These are phyloP conservation scores for Trichoplusia ni DNA, from an alignment of 1,140 invertebrate species.

Conservation along the genomic window DNA sequence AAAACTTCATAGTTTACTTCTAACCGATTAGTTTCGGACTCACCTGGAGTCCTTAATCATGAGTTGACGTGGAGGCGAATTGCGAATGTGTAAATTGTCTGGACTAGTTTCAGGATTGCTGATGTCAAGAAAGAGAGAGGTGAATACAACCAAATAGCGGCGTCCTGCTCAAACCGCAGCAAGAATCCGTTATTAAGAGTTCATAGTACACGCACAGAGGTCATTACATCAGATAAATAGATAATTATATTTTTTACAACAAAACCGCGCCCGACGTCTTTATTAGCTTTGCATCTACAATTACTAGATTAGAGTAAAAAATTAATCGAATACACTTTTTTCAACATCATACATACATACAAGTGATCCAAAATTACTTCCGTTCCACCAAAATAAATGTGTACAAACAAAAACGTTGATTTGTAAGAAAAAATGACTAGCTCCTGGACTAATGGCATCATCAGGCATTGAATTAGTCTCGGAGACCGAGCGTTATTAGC, in stretches of 20 bases:
- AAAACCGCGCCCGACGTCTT: background rate
- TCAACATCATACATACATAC: background rate
- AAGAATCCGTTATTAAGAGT: too few species aligned
- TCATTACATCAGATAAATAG: background rate
- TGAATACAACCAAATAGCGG: too few species aligned
- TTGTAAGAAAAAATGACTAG: constrained; percentile 22
- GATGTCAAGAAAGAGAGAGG: too few species aligned
- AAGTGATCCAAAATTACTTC: constrained; percentile 9
- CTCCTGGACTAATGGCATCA: constrained; percentile 43
- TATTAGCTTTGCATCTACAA: background rate
- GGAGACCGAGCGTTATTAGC: constrained; percentile 37
- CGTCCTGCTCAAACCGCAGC: too few species aligned
- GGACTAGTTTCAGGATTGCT: too few species aligned
- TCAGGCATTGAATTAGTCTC: constrained; percentile 44
- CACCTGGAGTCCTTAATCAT: too few species aligned
- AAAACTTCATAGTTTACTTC: too few species aligned
- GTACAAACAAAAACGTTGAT: constrained; percentile 34
- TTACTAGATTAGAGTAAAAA: background rate
- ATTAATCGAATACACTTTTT: constrained; percentile 3
- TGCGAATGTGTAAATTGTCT: too few species aligned
- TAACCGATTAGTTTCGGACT: too few species aligned
- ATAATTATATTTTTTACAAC: constrained; percentile 17
- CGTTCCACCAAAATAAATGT: constrained; percentile 9
- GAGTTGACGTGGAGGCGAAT: too few species aligned
- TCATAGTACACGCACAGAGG: too few species aligned